Evolutionary conservation across 2,797 vertebrate genomes (phyloP).

Genomic region (Chanos chanos): DNA sequence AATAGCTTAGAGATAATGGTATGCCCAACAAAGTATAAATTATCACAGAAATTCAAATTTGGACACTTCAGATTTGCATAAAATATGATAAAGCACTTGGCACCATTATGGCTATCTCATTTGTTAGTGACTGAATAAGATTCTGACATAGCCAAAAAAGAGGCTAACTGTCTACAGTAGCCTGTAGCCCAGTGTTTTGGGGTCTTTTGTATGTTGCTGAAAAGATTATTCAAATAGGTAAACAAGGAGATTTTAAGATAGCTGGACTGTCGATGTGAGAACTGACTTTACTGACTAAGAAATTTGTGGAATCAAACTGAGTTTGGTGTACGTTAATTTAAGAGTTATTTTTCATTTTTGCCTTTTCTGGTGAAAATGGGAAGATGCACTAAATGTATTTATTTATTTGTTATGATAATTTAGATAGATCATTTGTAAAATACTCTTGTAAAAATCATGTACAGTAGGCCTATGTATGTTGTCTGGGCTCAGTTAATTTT

Average conservation of each 20-base stretch:
- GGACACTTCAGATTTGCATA: too few species aligned
- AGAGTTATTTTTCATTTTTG: conserved; percentile 68
- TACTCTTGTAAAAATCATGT: conserved; percentile 67
- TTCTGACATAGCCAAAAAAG: too few species aligned
- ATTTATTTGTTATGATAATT: conserved; percentile 76
- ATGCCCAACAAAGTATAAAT: too few species aligned
- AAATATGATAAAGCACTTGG: too few species aligned
- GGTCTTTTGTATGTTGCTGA: conserved; percentile 47
- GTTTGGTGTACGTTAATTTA: conserved; percentile 78
- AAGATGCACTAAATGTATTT: conserved; percentile 81
- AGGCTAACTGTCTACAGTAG: too few species aligned
- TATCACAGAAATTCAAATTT: too few species aligned
- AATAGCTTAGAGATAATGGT: too few species aligned
- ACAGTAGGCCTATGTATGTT: conserved; percentile 62
- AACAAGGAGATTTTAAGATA: conserved; percentile 59
- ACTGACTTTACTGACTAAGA: conserved; percentile 54
- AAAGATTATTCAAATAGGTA: conserved; percentile 35
- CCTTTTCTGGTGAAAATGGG: conserved; percentile 66
- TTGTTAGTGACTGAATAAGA: too few species aligned
- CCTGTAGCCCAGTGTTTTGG: background rate
- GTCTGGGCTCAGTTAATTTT: conserved; percentile 57
- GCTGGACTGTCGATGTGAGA: conserved; percentile 72
- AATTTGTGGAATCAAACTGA: conserved; percentile 67
- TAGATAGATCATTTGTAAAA: conserved; percentile 64
- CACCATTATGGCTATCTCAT: too few species aligned